Evolutionary conservation across 1,140 invertebrate species (phyloP), one percentile per base, ranked within the genome.

Genomic region (Steinernema khuongi): DNA sequence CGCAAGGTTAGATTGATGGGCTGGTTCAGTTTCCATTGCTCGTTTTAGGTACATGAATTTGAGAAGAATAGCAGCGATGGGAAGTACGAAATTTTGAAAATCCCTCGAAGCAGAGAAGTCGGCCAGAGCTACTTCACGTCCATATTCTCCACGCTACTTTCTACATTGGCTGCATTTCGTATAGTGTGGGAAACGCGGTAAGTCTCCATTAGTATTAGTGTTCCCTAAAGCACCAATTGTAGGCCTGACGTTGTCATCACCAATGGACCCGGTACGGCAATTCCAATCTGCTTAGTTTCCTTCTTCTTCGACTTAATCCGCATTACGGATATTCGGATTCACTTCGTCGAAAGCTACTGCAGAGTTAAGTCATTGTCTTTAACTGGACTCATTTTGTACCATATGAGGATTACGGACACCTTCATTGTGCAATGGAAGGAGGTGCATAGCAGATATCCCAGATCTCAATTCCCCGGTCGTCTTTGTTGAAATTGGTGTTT

Each of bases 201-300:
- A 4, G 31, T 66, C 50, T 31, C 67, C 11, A 67, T 31, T 26
- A 60, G 50, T 67, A 50, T 14, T 31, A 31, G n/a, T 60, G 50
- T 31, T 69, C 66, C 32, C 22, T 68, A 75, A 60, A 32, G 7
- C 17, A 11, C 1, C 17, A 29, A 67, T 75, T 83, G 71, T 68
- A 83, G 79, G 7, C 76, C 80, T n/a, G 76, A 83, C 72, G 22
- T 83, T 72, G 88, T 95, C 72, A 84, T 96, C 0, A 93, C 92
- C 82, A 98, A 97, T 88, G 96, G 96, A 0, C 96, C 95, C 69
- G 95, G 94, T 29, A 96, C 94, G 1, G 96, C 94, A 86, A 89
- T 98, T 75, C 94, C 94, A 31, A 86, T 94, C 41, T 94, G 92
- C 87, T 74, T 92, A 14, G 88, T 90, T 67, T 90, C 89, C 19